Evolutionary conservation across 1,140 invertebrate genomes (phyloP), one percentile per base, ranked within the genome.

Genomic region (Hyposmocoma kahamanoa): DNA sequence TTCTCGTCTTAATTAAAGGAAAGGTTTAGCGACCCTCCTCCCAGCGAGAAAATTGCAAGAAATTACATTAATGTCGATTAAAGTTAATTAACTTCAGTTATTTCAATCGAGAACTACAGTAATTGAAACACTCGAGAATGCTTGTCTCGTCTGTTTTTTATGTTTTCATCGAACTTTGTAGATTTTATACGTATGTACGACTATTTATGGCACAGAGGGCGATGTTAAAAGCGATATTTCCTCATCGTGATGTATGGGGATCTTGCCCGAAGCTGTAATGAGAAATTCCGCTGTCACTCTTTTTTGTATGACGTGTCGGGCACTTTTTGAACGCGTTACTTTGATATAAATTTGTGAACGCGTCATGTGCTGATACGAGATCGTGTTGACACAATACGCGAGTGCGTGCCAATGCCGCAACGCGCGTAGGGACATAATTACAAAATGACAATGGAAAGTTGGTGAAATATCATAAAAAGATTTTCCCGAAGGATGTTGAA

Each of bases 261-360:
- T 70, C 68, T 79, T 80, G 60, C 67, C 55, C 59, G 58, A 51
- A 56, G 58, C 65, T 52, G 65, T 83, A 83, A 83, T 83, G 79
- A 79, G 78, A 83, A 83, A 80, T 83, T 80, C 79, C 74, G 61
- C 62, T 78, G 79, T 78, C 79, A 77, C 66, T 47, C 67, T 61
- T 75, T 78, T 77, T 78, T 80, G 72, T 78, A 69, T 66, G 64
- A 66, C 42, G 56, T 51, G 46, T 56, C 49, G 39, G 55, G 55
- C 59, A 53, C 57, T 70, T 77, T 69, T n/a, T 68, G 58, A 67
- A 50, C 47, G 30, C 43, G 30, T n/a, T 34, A 44, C 36, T 47
- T 46, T 62, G 54, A 72, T 64, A 72, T 59, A 67, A 10, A 71
- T 69, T 71, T 73, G 58, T 56, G 41, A 50, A 52, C 59, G 47